These are phyloP conservation scores for Elysia crispata DNA, from an alignment of 2,888 invertebrate species.

Conservation along the genomic window DNA sequence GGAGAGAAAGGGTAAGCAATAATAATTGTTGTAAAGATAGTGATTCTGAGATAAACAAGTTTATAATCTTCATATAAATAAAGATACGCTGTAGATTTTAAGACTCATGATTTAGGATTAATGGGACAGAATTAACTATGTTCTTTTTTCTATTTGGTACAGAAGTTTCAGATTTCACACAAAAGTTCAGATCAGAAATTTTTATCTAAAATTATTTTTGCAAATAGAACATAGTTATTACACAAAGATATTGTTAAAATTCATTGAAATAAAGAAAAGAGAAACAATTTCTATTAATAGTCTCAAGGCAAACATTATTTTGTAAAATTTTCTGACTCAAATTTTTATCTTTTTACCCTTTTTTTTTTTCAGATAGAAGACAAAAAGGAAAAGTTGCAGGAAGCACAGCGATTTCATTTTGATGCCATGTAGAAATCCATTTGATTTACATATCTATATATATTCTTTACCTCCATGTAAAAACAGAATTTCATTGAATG, in stretches of 20 bases:
- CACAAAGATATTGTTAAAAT: too few species aligned
- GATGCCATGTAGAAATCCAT: constrained; percentile 85
- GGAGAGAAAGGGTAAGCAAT: constrained; percentile 85
- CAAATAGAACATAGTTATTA: too few species aligned
- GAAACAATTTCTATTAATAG: too few species aligned
- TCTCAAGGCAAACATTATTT: too few species aligned
- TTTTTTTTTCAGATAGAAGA: constrained; percentile 81
- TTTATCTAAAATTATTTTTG: too few species aligned
- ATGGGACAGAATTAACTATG: neutral
- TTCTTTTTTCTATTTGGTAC: neutral
- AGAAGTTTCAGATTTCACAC: too few species aligned
- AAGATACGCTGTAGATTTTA: neutral
- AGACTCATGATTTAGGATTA: neutral
- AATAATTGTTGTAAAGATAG: neutral
- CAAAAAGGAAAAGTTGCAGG: constrained; percentile 86
- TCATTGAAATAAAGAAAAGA: too few species aligned
- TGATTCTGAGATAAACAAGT: neutral
- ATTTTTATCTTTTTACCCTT: neutral
- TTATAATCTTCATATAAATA: neutral
- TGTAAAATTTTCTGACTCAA: too few species aligned
- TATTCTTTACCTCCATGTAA: too few species aligned
- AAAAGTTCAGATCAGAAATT: too few species aligned
- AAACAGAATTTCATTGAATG: too few species aligned
- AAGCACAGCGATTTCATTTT: constrained; percentile 90
- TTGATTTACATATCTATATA: too few species aligned